Base-by-base conservation (phyloP, 2,113 vertebrate genomes). In the Istiophorus platypterus region DNA sequence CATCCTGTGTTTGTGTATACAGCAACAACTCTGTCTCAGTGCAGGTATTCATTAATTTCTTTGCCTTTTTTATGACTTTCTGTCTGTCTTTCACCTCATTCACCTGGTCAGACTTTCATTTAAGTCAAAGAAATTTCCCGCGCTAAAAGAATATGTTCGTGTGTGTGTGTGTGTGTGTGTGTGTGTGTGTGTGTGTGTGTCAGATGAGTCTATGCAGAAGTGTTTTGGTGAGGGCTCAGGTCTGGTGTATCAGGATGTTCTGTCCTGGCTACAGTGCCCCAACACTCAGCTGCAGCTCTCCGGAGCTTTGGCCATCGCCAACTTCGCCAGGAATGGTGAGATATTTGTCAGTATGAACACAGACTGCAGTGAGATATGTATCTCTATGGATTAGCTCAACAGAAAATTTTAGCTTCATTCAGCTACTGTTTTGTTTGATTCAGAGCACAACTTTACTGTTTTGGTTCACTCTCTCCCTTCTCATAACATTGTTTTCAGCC, bases 121-220 rank as follows among this genome's bases (percentile, higher is more conserved):
- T 13, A n/a, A 37, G 10, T 62, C 34, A 13, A 29, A 67, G 24
- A 29, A 22, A 72, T 49, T 51, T 12, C 12, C 42, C 42, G n/a
- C 17, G n/a, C 51, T 18, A 18, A 8, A 56, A 39, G 10, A 2
- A 69, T 7, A 37, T 42, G 24, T 72, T 52, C 49, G 22, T 34
- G 47, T 62, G 1, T 66, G 2, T 66, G 10, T 52, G 75, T 89
- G 58, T 88, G 14, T 80, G 57, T 69, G n/a, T 42, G 24, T 72
- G 57, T 52, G 22, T 34, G 47, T 62, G 1, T 66, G 2, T 66
- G 10, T 52, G 75, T 89, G 58, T 88, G 14, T 80, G 57, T 69
- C 81, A 95, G 94, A 95, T 83, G 95, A 96, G 56, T 94, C 93
- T 1, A 95, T 90, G 92, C 92, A 95, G 90, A 95, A 94, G 76